Evolutionary conservation across 2,888 invertebrate species (phyloP).

Genomic region (Taphrorychus bicolor): DNA sequence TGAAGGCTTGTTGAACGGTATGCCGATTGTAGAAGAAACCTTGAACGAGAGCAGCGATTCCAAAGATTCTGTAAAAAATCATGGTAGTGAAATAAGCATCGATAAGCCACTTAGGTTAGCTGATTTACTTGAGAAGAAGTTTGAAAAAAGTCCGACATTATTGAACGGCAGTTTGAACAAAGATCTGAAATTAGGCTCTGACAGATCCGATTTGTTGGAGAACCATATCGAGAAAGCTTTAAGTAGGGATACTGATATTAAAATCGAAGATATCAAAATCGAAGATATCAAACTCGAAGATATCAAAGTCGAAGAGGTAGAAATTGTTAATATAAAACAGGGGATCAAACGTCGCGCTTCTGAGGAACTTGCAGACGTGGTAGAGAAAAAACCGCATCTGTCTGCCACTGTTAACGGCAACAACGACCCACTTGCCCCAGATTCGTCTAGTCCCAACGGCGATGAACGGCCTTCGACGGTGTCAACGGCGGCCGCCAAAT

Average conservation of each 20-base stretch:
- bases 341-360: constrained; percentile 55
- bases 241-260: constrained; percentile 48
- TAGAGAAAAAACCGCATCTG: constrained; percentile 59
- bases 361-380: constrained; percentile 59
- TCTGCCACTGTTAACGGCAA: constrained; percentile 51
- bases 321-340: constrained; percentile 2
- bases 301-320: constrained; percentile 18
- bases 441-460: constrained; percentile 60
- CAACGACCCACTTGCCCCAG: constrained; percentile 61
- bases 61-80: constrained; percentile 59
- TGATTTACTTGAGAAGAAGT: constrained; percentile 81
- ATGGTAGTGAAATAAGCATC: constrained; percentile 51
- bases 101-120: constrained; percentile 80
- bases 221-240: constrained; percentile 66
- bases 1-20: constrained; percentile 69
- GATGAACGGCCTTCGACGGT: constrained; percentile 63
- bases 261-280: constrained; percentile 41
- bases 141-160: constrained; percentile 64
- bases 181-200: constrained; percentile 67
- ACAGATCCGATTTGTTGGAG: constrained; percentile 63
- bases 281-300: constrained; percentile 32
- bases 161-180: constrained; percentile 67
- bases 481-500: constrained; percentile 83
- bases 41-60: constrained; percentile 60
- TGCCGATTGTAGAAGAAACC: constrained; percentile 64